A percentile compares a stretch with the other conserved stretches of the same genome.
These are phyloP conservation scores for Hyalella azteca DNA, from an alignment of 2,888 invertebrate genomes.

Conservation along the genomic window DNA sequence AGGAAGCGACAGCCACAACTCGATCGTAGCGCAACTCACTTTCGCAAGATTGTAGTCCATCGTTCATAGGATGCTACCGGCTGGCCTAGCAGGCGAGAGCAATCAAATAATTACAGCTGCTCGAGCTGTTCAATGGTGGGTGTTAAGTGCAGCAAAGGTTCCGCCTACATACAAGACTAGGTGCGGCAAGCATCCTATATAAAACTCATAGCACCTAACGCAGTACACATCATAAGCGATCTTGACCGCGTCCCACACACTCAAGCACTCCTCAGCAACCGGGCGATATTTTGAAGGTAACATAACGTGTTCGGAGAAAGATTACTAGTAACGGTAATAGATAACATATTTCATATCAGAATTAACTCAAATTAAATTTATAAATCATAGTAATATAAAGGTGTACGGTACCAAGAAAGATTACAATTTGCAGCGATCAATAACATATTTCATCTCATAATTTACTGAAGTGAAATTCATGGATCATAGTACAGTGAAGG, in stretches of 20 bases:
- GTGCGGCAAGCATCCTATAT: neutral
- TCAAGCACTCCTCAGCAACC: neutral
- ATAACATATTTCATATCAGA: neutral
- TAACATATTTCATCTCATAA: no score
- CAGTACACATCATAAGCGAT: neutral
- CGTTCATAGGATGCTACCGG: neutral
- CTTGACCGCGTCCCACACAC: neutral
- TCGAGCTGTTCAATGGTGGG: neutral
- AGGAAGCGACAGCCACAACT: neutral
- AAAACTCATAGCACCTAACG: slow-evolving; percentile 3
- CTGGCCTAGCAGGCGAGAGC: neutral
- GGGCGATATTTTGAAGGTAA: neutral
- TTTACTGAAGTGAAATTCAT: no score
- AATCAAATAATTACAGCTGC: neutral
- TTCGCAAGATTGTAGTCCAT: neutral
- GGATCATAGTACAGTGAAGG: no score
- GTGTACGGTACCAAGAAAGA: no score
- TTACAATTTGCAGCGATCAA: no score
- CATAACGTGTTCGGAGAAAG: no score
- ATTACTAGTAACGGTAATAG: no score
- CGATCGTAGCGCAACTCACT: neutral
- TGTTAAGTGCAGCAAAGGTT: neutral
- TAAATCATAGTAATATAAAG: no score
- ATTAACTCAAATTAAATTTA: no score
- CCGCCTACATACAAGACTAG: slow-evolving; percentile 17